Evolutionary conservation across 2,888 invertebrate species (phyloP).

Genomic region (Luffia ferchaultella): DNA sequence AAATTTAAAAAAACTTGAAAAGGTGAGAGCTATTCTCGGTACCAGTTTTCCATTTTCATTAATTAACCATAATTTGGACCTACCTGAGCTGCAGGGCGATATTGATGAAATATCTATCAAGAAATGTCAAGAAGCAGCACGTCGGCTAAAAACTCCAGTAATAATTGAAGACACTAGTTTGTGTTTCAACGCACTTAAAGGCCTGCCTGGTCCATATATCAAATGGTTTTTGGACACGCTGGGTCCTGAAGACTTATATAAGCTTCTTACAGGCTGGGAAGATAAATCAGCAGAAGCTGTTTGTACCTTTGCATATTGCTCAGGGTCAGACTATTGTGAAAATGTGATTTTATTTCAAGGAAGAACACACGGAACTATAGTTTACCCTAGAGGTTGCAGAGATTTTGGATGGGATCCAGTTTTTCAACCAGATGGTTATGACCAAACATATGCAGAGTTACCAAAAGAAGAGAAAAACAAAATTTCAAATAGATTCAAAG

Average conservation of each 20-base stretch:
- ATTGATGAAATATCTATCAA: conserved; percentile 84
- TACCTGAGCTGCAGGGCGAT: conserved; percentile 95
- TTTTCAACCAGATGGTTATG: conserved; percentile 83
- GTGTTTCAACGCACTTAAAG: conserved; percentile 92
- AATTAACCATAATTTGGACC: conserved; percentile 78
- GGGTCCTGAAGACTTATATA: conserved; percentile 83
- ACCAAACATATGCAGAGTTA: conserved; percentile 92
- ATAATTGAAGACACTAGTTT: conserved; percentile 94
- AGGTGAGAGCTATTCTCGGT: conserved; percentile 87
- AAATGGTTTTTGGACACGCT: conserved; percentile 97
- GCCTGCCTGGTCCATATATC: conserved; percentile 91
- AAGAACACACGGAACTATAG: conserved; percentile 84
- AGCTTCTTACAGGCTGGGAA: conserved; percentile 80
- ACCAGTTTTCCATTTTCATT: conserved; percentile 75
- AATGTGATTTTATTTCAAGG: conserved; percentile 85
- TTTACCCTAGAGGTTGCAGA: conserved; percentile 81
- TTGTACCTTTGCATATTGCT: conserved; percentile 90
- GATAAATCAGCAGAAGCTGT: conserved; percentile 94
- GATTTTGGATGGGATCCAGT: conserved; percentile 99
- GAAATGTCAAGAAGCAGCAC: conserved; percentile 89
- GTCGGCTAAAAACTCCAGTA: conserved; percentile 81
- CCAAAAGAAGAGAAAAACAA: conserved; percentile 84
- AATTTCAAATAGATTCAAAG: conserved; percentile 92
- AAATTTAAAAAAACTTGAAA: conserved; percentile 92
- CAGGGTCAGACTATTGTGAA: conserved; percentile 62